Percentiles rank a stretch among this genome's conserved stretches.
Conservation (phyloP, 1,140 invertebrate genomes). For the Zophobas morio region DNA sequence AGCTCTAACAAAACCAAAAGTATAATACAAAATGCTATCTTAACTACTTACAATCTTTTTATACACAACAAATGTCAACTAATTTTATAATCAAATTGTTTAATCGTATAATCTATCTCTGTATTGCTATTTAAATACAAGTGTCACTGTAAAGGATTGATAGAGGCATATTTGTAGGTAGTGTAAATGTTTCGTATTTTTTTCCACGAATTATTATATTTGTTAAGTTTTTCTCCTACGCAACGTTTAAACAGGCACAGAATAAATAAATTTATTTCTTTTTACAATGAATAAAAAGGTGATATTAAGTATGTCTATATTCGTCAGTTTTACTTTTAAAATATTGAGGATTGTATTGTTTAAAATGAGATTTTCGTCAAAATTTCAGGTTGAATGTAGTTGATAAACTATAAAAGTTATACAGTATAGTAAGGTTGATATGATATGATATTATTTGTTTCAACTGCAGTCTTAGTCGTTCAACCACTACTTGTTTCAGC, state of each 20-base stretch:
- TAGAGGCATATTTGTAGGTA: slow-evolving; percentile 32
- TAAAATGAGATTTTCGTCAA: neutral
- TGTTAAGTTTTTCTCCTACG: slow-evolving; percentile 61
- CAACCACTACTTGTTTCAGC: slow-evolving; percentile 1
- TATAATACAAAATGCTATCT: slow-evolving; percentile 68
- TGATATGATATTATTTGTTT: slow-evolving; percentile 58
- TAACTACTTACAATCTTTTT: slow-evolving; percentile 61
- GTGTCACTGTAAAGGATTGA: slow-evolving; percentile 45
- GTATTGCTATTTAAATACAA: slow-evolving; percentile 57
- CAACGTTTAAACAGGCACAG: slow-evolving; percentile 59
- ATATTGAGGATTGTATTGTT: too few relatives aligned
- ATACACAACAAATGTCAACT: slow-evolving; percentile 65
- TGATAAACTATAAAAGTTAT: too few relatives aligned
- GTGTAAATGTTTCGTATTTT: slow-evolving; percentile 14
- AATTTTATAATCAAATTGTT: slow-evolving; percentile 41
- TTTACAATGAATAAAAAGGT: neutral
- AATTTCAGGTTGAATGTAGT: slow-evolving; percentile 6
- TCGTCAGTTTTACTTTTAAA: too few relatives aligned
- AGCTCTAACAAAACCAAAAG: slow-evolving; percentile 68
- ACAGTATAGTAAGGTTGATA: slow-evolving; percentile 43
- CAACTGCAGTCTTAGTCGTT: slow-evolving; percentile 54
- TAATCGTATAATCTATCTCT: slow-evolving; percentile 43
- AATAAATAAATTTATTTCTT: slow-evolving; percentile 10
- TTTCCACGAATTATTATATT: neutral
- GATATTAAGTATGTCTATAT: too few relatives aligned